Percentiles rank a stretch among this genome's conserved stretches.
Evolutionary conservation across 1,140 invertebrate genomes (phyloP).

Genomic region (Musca vetustissima): DNA sequence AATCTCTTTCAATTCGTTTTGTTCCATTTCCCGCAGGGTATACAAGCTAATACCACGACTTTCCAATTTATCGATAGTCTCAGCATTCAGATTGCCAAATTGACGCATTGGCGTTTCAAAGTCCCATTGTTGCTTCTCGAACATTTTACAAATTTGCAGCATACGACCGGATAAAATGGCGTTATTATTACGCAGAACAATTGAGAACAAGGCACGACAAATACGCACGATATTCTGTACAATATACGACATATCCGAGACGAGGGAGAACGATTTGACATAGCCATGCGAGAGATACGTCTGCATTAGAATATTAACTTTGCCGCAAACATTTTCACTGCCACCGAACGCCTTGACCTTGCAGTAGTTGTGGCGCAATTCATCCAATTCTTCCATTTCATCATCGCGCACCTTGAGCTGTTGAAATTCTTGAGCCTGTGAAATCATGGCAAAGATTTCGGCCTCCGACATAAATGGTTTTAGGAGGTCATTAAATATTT

Average conservation of each 20-base stretch:
- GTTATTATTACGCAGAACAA: constrained; percentile 86
- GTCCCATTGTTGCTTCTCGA: constrained; percentile 88
- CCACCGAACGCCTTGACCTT: constrained; percentile 76
- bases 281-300: constrained; percentile 80
- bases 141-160: constrained; percentile 82
- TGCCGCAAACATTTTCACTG: constrained; percentile 87
- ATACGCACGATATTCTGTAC: constrained; percentile 92
- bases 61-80: constrained; percentile 84
- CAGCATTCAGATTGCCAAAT: constrained; percentile 75
- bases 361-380: constrained; percentile 71
- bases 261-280: constrained; percentile 85
- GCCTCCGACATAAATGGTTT: constrained; percentile 81
- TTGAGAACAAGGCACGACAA: constrained; percentile 90
- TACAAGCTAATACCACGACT: constrained; percentile 73
- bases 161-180: constrained; percentile 83
- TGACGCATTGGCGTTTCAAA: constrained; percentile 85
- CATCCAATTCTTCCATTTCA: constrained; percentile 88
- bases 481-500: constrained; percentile 83
- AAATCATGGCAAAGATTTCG: constrained; percentile 86
- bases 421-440: constrained; percentile 90
- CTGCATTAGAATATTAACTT: constrained; percentile 97
- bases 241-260: constrained; percentile 92
- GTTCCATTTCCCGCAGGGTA: constrained; percentile 80
- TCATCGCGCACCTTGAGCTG: constrained; percentile 96
- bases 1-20: constrained; percentile 80